phyloP scores from a whole-genome alignment of 2,113 vertebrate genomes.

The Tragelaphus imberbis region DNA sequence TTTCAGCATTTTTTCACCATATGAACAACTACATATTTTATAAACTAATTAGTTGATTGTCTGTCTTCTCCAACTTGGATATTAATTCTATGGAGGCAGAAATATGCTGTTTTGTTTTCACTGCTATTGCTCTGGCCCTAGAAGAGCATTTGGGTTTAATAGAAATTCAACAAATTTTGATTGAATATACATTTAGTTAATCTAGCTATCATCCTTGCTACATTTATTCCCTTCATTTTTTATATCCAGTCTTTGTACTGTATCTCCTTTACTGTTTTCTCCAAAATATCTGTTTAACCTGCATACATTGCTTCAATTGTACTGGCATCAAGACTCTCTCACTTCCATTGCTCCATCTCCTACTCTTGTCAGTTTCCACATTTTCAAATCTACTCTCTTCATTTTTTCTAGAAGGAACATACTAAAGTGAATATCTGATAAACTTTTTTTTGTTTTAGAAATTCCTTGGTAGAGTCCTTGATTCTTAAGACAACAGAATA shows the following conservation, averaged over 20 bases:
- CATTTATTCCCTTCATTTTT: not conserved
- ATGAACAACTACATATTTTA: not conserved
- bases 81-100: not conserved
- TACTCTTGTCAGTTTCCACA: not conserved
- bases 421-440: not conserved
- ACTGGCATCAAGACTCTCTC: not conserved
- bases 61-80: not conserved
- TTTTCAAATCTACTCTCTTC: not conserved
- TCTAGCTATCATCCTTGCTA: not conserved
- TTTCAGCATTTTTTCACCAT: not conserved
- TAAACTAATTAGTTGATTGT: not conserved
- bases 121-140: not conserved
- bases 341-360: not conserved
- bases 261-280: not conserved
- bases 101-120: not conserved
- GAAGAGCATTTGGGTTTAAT: not conserved
- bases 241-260: not conserved
- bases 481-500: not conserved
- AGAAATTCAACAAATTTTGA: not conserved
- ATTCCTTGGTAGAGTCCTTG: not conserved
- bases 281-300: not conserved
- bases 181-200: not conserved
- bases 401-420: not conserved
- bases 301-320: not conserved
- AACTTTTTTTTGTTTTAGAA: not conserved